Conservation (phyloP, 1,140 invertebrate genomes). For the Drosophila persimilis region DNA sequence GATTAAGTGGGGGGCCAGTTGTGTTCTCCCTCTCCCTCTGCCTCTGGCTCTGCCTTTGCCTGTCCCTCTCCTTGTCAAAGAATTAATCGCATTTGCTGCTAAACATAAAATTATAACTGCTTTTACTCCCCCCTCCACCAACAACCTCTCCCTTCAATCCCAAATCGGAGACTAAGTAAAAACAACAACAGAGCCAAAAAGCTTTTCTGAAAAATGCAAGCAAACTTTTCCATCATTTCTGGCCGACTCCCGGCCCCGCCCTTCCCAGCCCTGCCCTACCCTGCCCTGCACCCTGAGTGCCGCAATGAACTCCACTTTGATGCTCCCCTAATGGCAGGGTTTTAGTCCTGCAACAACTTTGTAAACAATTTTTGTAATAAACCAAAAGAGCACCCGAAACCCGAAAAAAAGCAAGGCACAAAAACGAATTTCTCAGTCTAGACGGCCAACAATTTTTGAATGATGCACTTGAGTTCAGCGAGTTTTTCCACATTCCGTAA, state of each 20-base stretch:
- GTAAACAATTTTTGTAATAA: constrained; percentile 50
- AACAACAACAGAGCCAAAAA: constrained; percentile 34
- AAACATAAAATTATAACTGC: constrained; percentile 22
- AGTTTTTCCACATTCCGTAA: constrained; percentile 30
- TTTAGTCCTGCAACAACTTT: constrained; percentile 6
- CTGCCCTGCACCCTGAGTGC: no score
- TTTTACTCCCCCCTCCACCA: background rate
- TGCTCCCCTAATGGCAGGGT: constrained; percentile 1
- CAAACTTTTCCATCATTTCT: constrained; percentile 14
- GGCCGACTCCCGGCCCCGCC: no score
- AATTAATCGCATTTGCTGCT: constrained; percentile 30
- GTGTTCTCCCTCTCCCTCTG: background rate
- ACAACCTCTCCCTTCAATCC: background rate
- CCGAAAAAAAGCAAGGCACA: background rate
- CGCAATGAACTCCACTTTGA: no score
- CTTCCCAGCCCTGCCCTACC: no score
- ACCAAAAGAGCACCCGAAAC: constrained; percentile 13
- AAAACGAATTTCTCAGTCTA: constrained; percentile 48
- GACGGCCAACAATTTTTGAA: constrained; percentile 49
- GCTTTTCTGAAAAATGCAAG: background rate
- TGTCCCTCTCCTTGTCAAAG: constrained; percentile 1
- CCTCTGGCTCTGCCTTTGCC: background rate
- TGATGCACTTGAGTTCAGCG: constrained; percentile 37
- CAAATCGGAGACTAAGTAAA: constrained; percentile 6
- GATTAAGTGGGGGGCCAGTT: no score